A percentile compares a stretch with the other conserved stretches of the same genome.
Evolutionary conservation across 1,140 invertebrate genomes (phyloP).

Genomic region (Zaprionus vittiger): DNA sequence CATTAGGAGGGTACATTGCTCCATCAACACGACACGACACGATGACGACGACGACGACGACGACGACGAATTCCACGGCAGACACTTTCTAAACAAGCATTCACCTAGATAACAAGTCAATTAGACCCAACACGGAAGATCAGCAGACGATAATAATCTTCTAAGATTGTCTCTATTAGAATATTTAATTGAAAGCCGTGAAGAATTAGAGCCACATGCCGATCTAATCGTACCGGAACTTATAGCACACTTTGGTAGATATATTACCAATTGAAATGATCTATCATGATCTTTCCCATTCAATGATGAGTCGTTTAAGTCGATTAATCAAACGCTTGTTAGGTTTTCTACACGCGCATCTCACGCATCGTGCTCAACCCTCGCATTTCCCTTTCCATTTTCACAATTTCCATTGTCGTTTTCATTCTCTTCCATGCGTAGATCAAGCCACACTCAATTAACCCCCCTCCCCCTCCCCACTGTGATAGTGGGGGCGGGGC

Average conservation of each 20-base stretch:
- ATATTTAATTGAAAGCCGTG: background rate
- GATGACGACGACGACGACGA: conserved; percentile 3
- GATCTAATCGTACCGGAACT: background rate
- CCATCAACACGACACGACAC: conserved; percentile 10
- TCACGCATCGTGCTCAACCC: background rate
- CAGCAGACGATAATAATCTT: conserved; percentile 19
- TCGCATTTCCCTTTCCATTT: background rate
- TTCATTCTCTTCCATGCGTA: conserved; percentile 8
- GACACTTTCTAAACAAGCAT: conserved; percentile 53
- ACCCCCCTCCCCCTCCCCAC: background rate
- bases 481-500: background rate
- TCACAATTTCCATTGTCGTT: conserved; percentile 1
- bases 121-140: conserved; percentile 27
- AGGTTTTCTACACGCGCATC: background rate
- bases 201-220: background rate
- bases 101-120: conserved; percentile 47
- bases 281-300: background rate
- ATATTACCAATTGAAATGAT: background rate
- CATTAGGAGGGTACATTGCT: conserved; percentile 24
- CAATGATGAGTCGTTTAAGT: background rate
- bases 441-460: conserved; percentile 8
- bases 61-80: conserved; percentile 27
- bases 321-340: conserved; percentile 11
- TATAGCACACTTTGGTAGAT: background rate
- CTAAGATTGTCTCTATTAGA: conserved; percentile 1